Conservation (phyloP, 1,140 invertebrate species). For the Diachasma alloeum region DNA sequence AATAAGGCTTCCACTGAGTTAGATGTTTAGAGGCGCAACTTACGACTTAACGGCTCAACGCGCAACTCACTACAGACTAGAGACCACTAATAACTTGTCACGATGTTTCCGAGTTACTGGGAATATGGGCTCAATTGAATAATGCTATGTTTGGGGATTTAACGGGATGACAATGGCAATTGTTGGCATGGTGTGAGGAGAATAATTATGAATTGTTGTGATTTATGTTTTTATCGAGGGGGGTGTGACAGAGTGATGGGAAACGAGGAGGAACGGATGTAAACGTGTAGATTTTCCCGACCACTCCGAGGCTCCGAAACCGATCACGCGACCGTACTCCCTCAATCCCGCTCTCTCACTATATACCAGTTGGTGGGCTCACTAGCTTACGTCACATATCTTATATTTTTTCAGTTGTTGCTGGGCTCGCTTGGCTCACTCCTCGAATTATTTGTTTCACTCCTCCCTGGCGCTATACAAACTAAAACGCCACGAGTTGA, state of each 20-base stretch:
- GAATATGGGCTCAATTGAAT: too few species aligned
- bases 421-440: too few species aligned
- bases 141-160: too few species aligned
- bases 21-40: not conserved
- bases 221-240: not conserved
- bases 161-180: too few species aligned
- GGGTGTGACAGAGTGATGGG: not conserved
- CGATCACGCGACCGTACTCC: constrained; percentile 24
- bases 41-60: too few species aligned
- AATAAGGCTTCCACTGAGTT: not conserved
- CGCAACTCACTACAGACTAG: too few species aligned
- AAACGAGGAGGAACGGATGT: not conserved
- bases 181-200: not conserved
- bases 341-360: not conserved
- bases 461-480: too few species aligned
- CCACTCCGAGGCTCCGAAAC: constrained; percentile 17
- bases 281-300: not conserved
- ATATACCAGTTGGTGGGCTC: not conserved
- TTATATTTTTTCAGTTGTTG: too few species aligned
- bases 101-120: too few species aligned
- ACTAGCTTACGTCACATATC: not conserved
- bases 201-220: not conserved
- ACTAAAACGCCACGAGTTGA: too few species aligned
- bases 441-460: too few species aligned
- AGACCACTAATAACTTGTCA: too few species aligned